These are phyloP conservation scores for Elgonia sp. DNA, from an alignment of 2,888 invertebrate species.

Conservation along the genomic window DNA sequence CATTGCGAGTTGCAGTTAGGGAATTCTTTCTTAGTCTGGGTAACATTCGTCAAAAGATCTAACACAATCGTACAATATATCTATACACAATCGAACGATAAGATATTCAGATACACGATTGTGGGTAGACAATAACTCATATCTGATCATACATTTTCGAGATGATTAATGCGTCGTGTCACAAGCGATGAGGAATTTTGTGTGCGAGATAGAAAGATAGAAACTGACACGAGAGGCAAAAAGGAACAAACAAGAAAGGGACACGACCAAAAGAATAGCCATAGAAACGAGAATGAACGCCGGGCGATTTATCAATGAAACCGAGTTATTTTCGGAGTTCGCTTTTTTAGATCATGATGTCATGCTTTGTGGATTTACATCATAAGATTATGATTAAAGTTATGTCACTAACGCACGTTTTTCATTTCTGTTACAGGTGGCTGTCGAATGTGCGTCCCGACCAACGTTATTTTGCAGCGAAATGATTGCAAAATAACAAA, in stretches of 20 bases:
- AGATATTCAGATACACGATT: constrained; percentile 65
- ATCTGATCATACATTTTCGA: constrained; percentile 67
- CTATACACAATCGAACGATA: constrained; percentile 65
- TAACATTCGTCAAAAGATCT: constrained; percentile 29
- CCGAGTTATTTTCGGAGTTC: constrained; percentile 39
- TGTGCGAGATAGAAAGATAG: constrained; percentile 35
- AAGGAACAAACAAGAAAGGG: neutral
- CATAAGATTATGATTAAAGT: constrained; percentile 25
- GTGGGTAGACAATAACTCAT: constrained; percentile 62
- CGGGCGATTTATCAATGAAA: constrained; percentile 50
- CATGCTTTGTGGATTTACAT: constrained; percentile 46
- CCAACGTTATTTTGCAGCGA: constrained; percentile 63
- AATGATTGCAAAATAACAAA: constrained; percentile 70
- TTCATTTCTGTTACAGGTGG: constrained; percentile 67
- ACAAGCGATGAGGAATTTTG: constrained; percentile 58
- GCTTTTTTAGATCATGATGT: constrained; percentile 54
- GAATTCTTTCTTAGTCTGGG: constrained; percentile 34
- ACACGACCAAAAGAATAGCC: constrained; percentile 21
- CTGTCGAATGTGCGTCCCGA: constrained; percentile 47
- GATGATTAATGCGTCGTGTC: constrained; percentile 67
- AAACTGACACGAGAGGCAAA: neutral
- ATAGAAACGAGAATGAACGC: constrained; percentile 16
- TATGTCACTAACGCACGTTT: constrained; percentile 27
- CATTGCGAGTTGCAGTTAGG: constrained; percentile 19
- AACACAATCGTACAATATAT: constrained; percentile 40